Percentiles rank a stretch among this genome's conserved stretches.
phyloP scores from a whole-genome alignment of 2,113 vertebrate genomes.

The Catharus bicknelli region DNA sequence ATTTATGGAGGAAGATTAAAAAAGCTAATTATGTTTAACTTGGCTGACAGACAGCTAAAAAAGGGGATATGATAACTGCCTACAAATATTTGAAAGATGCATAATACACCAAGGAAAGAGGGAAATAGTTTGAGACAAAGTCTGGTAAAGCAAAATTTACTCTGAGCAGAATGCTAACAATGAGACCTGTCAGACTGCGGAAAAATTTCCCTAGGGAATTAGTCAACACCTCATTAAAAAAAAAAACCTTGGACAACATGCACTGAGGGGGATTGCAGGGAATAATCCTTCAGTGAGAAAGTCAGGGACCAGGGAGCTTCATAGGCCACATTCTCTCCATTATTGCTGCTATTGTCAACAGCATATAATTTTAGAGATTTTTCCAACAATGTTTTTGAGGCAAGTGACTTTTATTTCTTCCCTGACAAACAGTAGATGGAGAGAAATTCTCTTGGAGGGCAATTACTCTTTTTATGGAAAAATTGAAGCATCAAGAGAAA shows the following conservation, averaged over 20 bases:
- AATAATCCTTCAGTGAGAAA: slow-evolving; percentile 15
- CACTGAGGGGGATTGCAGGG: not conserved
- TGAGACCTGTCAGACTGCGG: slow-evolving; percentile 42
- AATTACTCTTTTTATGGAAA: not conserved
- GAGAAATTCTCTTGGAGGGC: not conserved
- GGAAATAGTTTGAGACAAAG: slow-evolving; percentile 27
- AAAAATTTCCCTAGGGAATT: slow-evolving; percentile 24
- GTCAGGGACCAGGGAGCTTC: not conserved
- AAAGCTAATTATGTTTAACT: slow-evolving; percentile 66
- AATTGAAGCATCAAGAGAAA: not conserved
- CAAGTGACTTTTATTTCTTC: not conserved
- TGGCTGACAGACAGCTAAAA: slow-evolving; percentile 48
- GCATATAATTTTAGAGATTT: not conserved
- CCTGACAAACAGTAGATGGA: not conserved
- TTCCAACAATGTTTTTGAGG: not conserved
- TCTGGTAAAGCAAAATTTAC: slow-evolving; percentile 32
- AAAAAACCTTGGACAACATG: not conserved
- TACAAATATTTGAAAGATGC: slow-evolving; percentile 62
- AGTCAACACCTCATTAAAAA: slow-evolving; percentile 46
- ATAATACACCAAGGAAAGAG: slow-evolving; percentile 46
- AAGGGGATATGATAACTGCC: slow-evolving; percentile 58
- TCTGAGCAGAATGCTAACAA: slow-evolving; percentile 44
- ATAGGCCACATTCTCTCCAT: not conserved
- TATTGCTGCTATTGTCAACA: not conserved
- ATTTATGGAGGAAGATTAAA: slow-evolving; percentile 61